Base-by-base conservation (phyloP, 2,797 vertebrate genomes). In the Gymnothorax reevesii region DNA sequence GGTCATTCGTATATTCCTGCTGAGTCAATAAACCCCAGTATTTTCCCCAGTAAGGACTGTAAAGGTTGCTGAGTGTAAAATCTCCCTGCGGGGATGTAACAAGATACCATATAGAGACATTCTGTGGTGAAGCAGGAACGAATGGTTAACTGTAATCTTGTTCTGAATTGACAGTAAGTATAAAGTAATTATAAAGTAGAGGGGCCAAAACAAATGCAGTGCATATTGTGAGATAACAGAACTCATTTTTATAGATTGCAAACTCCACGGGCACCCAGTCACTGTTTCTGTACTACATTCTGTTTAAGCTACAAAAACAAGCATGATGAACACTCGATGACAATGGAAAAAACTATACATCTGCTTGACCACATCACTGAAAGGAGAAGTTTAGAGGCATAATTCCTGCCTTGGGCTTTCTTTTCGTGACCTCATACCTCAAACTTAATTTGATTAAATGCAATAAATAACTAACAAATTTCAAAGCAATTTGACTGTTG, bases 161-260 rank as follows among this genome's bases (percentile, higher is more conserved):
- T 77, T 15, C 73, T 77, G 20, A 77, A 77, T 49, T 77, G 73
- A 52, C 73, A 77, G 33, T 77, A 49, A 77, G 49, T 77, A 77
- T 17, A 77, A 49, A 49, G 52, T 77, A 77, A 49, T 42, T 27
- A 77, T 42, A 52, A 49, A 42, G 73, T 3, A 77, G 1, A 7
- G 7, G 7, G 33, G 71, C 66, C 66, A 33, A 75, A 75, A 75
- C 71, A 75, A 75, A 42, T 75, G 33, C 71, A 42, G 0, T 33
- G 0, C 27, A 75, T 75, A 17, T 42, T 75, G 13, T 42, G 13
- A 75, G 33, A 42, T 49, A 75, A 42, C 12, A 42, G 27, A 12
- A 75, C 49, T 42, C 71, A 42, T 49, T 75, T 75, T 49, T 49
- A 75, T 27, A 49, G 25, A 73, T 73, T 12, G 12, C 27, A 73